Evolutionary conservation across 2,888 invertebrate species (phyloP), one percentile per base, ranked within the genome.

Genomic region (Polydrusus pterygomalis): DNA sequence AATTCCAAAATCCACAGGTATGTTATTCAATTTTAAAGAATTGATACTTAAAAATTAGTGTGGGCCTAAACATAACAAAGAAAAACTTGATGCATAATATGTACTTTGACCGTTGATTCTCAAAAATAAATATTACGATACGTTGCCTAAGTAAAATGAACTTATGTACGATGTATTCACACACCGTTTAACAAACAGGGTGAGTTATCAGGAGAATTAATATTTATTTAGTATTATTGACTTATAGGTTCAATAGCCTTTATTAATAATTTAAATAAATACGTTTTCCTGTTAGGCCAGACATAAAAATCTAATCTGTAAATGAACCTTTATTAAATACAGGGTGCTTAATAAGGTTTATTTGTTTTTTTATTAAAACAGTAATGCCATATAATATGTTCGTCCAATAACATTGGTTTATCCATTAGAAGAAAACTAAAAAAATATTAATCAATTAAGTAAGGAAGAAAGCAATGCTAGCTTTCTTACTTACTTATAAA

Each of bases 191-290:
- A 20, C 51, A 17, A 49, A 51, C 9, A 51, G 51, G 51, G 51
- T 70, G 70, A 70, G 54, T 70, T 63, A 70, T 70, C 70, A 62
- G 63, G 62, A 70, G 51, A 62, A 49, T 70, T 70, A 63, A 70
- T 70, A 63, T 70, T 70, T 70, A 45, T 54, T 63, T 49, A 70
- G 70, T 63, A 51, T 54, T 70, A 63, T 70, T 70, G 63, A 49
- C 43, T 70, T 54, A 54, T 51, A 45, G 15, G 70, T 70, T 70
- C 70, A 63, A 70, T 20, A 70, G 10, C 62, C 70, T 70, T 70
- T 34, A 51, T 10, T 65, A 38, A 38, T 65, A 49, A 20, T 38
- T 51, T 38, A 17, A 38, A 51, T 51, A 65, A 34, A 38, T 17
- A 51, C 25, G 20, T 13, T 43, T 65, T 34, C 17, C 49, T 38